Evolutionary conservation across 1,140 invertebrate genomes (phyloP).

Genomic region (Brachionus asplanchnoidis): DNA sequence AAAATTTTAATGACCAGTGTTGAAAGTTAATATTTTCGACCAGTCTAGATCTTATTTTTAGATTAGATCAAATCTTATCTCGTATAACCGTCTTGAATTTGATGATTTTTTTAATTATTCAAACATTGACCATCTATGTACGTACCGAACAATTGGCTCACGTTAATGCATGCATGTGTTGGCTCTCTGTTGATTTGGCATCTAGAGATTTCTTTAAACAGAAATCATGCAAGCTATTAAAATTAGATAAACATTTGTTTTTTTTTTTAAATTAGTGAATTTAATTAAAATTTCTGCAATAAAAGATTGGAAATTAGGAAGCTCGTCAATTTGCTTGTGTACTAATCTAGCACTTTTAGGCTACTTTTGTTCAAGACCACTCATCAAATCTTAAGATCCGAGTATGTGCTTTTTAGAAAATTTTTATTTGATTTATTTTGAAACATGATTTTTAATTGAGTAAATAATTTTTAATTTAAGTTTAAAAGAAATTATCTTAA

Average conservation of each 20-base stretch:
- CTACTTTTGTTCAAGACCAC: not conserved
- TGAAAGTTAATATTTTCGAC: constrained; percentile 2
- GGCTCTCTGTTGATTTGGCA: not conserved
- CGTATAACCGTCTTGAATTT: not conserved
- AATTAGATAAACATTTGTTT: not conserved
- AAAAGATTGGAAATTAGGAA: not conserved
- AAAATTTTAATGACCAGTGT: not conserved
- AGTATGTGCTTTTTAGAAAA: not conserved
- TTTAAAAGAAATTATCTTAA: not conserved
- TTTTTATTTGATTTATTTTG: not conserved
- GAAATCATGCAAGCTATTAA: not conserved
- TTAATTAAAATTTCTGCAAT: not conserved
- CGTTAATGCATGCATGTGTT: not conserved
- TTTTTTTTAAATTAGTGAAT: not conserved
- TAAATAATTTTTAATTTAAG: constrained; percentile 1
- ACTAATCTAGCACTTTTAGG: not conserved
- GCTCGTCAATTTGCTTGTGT: not conserved
- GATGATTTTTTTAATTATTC: not conserved
- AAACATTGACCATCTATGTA: not conserved
- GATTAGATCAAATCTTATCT: constrained; percentile 2
- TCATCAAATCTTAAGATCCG: not conserved
- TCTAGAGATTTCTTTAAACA: not conserved
- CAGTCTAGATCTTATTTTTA: not conserved
- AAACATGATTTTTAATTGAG: constrained; percentile 4
- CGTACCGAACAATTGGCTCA: not conserved